A percentile compares a stretch with the other conserved stretches of the same genome.
These are phyloP conservation scores for Astreopora myriophthalma DNA, from an alignment of 64 coral and sea anemone genomes.

Conservation along the genomic window DNA sequence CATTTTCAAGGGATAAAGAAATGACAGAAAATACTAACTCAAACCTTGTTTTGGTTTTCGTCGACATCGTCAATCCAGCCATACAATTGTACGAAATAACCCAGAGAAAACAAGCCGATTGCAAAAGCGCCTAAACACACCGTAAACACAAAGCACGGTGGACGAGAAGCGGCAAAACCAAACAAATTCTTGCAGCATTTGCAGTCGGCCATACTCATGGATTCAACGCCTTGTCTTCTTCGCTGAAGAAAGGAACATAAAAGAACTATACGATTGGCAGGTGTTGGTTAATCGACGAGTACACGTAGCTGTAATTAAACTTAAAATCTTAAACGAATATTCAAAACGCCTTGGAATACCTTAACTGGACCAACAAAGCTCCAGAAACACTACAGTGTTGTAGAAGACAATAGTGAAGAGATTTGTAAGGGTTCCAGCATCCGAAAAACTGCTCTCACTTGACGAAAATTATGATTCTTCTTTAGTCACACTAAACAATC, in stretches of 20 bases:
- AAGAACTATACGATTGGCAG: constrained; percentile 1
- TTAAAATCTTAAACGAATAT: neutral
- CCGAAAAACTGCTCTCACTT: neutral
- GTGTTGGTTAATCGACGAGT: neutral
- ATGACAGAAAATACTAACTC: neutral
- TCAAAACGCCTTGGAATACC: neutral
- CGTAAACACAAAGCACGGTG: constrained; percentile 78
- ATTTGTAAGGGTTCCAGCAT: neutral
- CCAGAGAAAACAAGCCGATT: constrained; percentile 84
- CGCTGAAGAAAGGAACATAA: neutral
- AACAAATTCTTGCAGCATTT: constrained; percentile 78
- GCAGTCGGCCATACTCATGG: constrained; percentile 72
- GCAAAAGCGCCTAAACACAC: constrained; percentile 81
- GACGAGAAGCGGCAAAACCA: constrained; percentile 70
- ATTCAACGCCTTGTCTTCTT: neutral
- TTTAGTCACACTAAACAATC: too few relatives aligned
- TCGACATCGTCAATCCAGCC: constrained; percentile 17
- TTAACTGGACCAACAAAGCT: neutral
- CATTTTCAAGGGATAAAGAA: too few relatives aligned
- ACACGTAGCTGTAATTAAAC: neutral
- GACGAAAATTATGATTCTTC: too few relatives aligned
- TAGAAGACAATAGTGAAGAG: neutral
- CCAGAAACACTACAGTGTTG: neutral
- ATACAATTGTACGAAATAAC: constrained; percentile 61
- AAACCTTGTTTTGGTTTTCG: neutral